A percentile compares a stretch with the other conserved stretches of the same genome.
phyloP scores from a whole-genome alignment of 2,113 vertebrate species.

The Hemiscyllium ocellatum region DNA sequence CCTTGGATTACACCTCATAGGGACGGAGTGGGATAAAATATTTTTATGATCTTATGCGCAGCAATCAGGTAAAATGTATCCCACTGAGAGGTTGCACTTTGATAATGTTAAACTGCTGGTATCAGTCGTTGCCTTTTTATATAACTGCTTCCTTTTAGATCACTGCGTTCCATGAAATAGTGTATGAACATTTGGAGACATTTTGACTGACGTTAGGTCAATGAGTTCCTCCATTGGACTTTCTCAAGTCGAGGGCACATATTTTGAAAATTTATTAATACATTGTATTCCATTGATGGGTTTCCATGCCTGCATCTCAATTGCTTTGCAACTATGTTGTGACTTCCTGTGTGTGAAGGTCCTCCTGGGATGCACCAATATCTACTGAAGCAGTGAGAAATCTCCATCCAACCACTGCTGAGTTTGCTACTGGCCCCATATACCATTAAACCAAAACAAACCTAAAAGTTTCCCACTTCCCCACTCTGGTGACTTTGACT shows the following conservation, averaged over 20 bases:
- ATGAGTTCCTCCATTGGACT: not conserved
- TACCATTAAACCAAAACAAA: not conserved
- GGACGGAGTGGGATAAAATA: not conserved
- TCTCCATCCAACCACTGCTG: too few relatives aligned
- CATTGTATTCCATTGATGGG: not conserved
- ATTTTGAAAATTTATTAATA: not conserved
- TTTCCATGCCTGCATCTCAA: not conserved
- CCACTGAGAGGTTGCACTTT: not conserved
- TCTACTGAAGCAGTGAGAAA: not conserved
- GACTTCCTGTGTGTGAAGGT: not conserved
- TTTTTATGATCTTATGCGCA: not conserved
- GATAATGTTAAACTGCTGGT: not conserved
- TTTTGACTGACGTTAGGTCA: too few relatives aligned
- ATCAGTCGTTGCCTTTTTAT: not conserved
- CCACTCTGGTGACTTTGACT: not conserved
- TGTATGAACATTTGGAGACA: not conserved
- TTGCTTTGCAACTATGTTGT: not conserved
- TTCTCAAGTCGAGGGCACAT: not conserved
- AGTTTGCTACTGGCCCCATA: too few relatives aligned
- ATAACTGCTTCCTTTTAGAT: not conserved
- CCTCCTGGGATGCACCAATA: not conserved
- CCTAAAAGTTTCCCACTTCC: not conserved
- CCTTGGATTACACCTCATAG: not conserved
- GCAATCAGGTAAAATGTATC: not conserved
- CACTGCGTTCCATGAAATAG: not conserved